Evolutionary conservation across 2,113 vertebrate genomes (phyloP).

Genomic region (Polypterus bichir): DNA sequence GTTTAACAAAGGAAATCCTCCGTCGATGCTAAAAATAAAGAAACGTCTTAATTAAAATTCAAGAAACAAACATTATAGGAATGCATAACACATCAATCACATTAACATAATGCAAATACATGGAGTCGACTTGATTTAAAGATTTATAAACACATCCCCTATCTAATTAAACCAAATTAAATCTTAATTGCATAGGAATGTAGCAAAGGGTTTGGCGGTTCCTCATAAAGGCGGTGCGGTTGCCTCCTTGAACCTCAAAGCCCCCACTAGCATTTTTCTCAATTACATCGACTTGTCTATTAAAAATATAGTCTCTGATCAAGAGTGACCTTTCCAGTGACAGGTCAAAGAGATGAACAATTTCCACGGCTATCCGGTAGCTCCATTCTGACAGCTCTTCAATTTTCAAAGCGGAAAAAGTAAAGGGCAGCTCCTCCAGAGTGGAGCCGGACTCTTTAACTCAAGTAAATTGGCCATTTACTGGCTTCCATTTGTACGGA

Average conservation of each 20-base stretch:
- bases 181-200: constrained; percentile 22
- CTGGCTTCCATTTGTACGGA: constrained; percentile 18
- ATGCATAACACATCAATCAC: too few relatives aligned
- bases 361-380: constrained; percentile 7
- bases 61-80: too few relatives aligned
- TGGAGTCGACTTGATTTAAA: too few relatives aligned
- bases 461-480: constrained; percentile 10
- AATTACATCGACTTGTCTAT: constrained; percentile 52
- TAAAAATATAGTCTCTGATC: constrained; percentile 47
- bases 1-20: too few relatives aligned
- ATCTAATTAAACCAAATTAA: constrained; percentile 41
- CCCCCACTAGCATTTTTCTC: constrained; percentile 49
- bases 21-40: too few relatives aligned
- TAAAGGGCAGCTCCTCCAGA: constrained; percentile 7
- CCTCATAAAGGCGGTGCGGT: too few relatives aligned
- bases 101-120: too few relatives aligned
- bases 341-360: constrained; percentile 50
- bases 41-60: too few relatives aligned
- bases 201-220: too few relatives aligned
- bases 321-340: constrained; percentile 44
- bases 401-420: constrained; percentile 29
- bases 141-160: constrained; percentile 10
- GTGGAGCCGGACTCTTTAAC: constrained; percentile 14
- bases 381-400: constrained; percentile 33
- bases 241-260: too few relatives aligned